Conservation (phyloP, 2,888 invertebrate genomes). For the Xestia ashworthii region DNA sequence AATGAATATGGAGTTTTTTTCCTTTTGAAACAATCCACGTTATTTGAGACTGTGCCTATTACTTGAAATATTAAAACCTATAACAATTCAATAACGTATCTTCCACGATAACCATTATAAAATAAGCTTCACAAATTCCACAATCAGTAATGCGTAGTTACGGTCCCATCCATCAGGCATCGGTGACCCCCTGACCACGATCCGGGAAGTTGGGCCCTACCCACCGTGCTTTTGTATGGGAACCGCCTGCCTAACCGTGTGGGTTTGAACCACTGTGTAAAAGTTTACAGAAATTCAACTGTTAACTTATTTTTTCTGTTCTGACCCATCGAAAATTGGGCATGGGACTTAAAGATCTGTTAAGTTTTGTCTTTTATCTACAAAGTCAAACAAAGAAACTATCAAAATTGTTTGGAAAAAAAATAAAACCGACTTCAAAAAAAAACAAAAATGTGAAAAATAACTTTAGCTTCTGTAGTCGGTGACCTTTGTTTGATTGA, state of each 20-base stretch:
- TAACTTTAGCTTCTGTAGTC: too few species aligned
- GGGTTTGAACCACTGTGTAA: conserved; percentile 25
- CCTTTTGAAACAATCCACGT: not conserved
- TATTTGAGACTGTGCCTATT: not conserved
- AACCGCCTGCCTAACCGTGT: conserved; percentile 38
- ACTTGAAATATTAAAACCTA: not conserved
- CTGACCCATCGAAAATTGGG: not conserved
- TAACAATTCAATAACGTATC: not conserved
- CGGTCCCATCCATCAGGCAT: conserved; percentile 72
- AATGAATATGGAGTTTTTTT: not conserved
- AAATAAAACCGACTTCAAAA: too few species aligned
- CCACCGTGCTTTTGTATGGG: conserved; percentile 61
- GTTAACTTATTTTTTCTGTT: not conserved
- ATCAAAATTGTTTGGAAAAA: too few species aligned
- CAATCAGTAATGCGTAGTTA: conserved; percentile 70
- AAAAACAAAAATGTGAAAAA: too few species aligned
- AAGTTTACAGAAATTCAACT: conserved; percentile 39
- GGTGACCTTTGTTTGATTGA: too few species aligned
- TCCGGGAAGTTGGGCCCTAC: conserved; percentile 68
- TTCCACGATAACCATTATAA: conserved; percentile 14
- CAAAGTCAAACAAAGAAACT: not conserved
- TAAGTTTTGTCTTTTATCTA: not conserved
- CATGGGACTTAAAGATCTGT: not conserved
- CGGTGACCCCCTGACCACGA: conserved; percentile 71
- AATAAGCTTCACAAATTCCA: conserved; percentile 37